These are phyloP conservation scores for Dynastes maya DNA, from an alignment of 2,888 invertebrate genomes.

Conservation along the genomic window DNA sequence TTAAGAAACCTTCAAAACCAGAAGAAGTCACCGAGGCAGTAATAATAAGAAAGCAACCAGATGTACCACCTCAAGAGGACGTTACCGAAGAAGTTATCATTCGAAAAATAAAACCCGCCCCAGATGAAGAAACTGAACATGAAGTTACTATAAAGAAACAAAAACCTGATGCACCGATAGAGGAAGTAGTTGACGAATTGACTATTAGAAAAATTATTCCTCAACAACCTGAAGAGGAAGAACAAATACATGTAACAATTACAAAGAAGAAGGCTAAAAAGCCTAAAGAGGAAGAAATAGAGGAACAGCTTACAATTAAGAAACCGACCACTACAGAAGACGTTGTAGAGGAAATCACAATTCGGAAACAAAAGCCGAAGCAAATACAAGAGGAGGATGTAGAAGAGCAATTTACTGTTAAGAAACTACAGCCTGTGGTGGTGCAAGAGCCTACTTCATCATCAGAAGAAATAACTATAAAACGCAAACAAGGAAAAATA, in stretches of 20 bases:
- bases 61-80: slow-evolving; percentile 56
- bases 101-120: slow-evolving; percentile 54
- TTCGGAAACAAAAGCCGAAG: slow-evolving; percentile 60
- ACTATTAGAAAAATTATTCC: slow-evolving; percentile 62
- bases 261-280: slow-evolving; percentile 64
- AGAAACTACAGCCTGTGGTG: slow-evolving; percentile 48
- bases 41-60: slow-evolving; percentile 62
- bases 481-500: slow-evolving; percentile 59
- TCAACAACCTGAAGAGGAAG: slow-evolving; percentile 59
- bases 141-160: slow-evolving; percentile 62
- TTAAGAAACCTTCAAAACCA: slow-evolving; percentile 69
- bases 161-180: slow-evolving; percentile 56
- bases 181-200: slow-evolving; percentile 52
- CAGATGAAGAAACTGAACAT: slow-evolving; percentile 60
- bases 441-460: slow-evolving; percentile 64
- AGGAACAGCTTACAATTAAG: slow-evolving; percentile 63
- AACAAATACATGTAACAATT: slow-evolving; percentile 65
- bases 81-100: slow-evolving; percentile 60
- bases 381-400: slow-evolving; percentile 63
- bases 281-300: slow-evolving; percentile 56
- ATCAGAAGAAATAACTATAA: slow-evolving; percentile 59
- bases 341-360: slow-evolving; percentile 60
- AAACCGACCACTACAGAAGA: slow-evolving; percentile 58
- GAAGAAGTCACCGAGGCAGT: slow-evolving; percentile 59
- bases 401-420: slow-evolving; percentile 52